phyloP scores from a whole-genome alignment of 2,797 vertebrate genomes.

The Clarias fuscus region DNA sequence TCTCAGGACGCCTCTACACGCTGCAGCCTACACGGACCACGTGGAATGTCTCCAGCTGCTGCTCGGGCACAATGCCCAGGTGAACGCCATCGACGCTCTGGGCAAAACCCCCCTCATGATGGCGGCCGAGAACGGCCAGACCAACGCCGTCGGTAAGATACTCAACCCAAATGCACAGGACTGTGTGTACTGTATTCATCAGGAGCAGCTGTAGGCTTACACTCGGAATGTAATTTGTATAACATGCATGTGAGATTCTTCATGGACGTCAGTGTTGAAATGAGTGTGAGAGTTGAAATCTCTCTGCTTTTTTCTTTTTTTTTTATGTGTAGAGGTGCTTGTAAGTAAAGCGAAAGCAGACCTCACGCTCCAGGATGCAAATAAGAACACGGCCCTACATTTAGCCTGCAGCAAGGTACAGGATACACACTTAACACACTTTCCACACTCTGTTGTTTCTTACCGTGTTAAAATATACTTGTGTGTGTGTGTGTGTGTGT shows the following conservation, averaged over 20 bases:
- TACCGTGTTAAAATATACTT: not conserved
- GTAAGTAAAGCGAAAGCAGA: conserved; percentile 94
- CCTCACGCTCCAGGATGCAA: conserved; percentile 85
- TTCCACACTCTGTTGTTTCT: not conserved
- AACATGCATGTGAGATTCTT: not conserved
- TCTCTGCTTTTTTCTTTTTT: not conserved
- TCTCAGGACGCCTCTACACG: conserved; percentile 90
- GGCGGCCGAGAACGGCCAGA: conserved; percentile 94
- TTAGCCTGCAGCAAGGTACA: conserved; percentile 88
- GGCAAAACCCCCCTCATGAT: conserved; percentile 98
- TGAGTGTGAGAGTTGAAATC: not conserved
- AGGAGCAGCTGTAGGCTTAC: not conserved
- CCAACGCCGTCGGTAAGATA: conserved; percentile 89
- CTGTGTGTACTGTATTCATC: not conserved
- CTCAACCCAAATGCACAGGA: not conserved
- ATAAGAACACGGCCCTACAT: conserved; percentile 92
- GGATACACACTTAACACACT: not conserved
- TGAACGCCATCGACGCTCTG: conserved; percentile 85
- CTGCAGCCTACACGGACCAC: conserved; percentile 96
- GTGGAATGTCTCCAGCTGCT: conserved; percentile 97
- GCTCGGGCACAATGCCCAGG: conserved; percentile 94
- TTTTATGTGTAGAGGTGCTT: conserved; percentile 81
- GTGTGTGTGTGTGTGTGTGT: too few species aligned
- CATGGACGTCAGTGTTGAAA: not conserved
- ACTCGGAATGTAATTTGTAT: not conserved